phyloP scores from a whole-genome alignment of 2,888 invertebrate species.

The Pollenia griseotomentosa region DNA sequence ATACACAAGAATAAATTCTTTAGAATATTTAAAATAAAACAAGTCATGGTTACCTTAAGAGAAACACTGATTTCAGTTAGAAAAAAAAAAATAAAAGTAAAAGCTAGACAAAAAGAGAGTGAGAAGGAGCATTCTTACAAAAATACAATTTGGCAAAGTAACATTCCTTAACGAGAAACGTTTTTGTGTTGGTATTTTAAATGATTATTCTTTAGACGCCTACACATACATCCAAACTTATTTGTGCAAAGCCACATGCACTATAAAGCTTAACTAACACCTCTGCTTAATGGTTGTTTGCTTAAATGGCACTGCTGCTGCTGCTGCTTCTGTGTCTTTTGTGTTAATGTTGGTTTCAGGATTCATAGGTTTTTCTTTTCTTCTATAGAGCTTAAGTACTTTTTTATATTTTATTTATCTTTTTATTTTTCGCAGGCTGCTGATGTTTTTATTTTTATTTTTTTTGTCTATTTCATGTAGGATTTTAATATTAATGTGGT shows the following conservation, averaged over 20 bases:
- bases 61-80: neutral
- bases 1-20: no score
- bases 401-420: constrained; percentile 1
- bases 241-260: neutral
- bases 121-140: neutral
- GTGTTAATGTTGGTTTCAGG: constrained; percentile 6
- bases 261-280: constrained; percentile 7
- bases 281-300: neutral
- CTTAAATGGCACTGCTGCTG: neutral
- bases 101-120: neutral
- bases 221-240: neutral
- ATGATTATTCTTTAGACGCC: neutral
- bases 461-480: neutral
- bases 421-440: constrained; percentile 11
- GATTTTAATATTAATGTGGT: constrained; percentile 42
- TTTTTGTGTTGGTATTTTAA: neutral
- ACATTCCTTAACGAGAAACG: neutral
- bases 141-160: constrained; percentile 3
- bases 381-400: constrained; percentile 1
- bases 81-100: neutral
- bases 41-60: neutral
- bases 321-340: neutral
- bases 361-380: constrained; percentile 8
- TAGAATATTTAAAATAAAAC: neutral
- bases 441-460: neutral